Base-by-base conservation (phyloP, 2,797 vertebrate genomes). In the Scyliorhinus canicula region DNA sequence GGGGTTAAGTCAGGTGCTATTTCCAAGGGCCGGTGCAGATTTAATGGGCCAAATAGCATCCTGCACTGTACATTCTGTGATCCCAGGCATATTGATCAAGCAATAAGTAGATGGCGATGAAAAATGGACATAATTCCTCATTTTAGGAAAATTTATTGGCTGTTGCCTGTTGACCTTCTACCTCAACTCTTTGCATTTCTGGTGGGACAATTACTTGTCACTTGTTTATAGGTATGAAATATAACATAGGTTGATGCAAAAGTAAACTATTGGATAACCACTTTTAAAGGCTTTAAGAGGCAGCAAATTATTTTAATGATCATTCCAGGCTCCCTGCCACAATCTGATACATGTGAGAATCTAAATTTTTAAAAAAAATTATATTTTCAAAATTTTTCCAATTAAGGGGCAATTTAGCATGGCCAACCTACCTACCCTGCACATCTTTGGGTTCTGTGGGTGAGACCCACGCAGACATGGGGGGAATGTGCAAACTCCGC, bases 131-230 rank as follows among this genome's bases (percentile, higher is more conserved):
- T 99, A 99, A 99, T 99, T 98, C 98, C 98, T 98, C 98, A 98
- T 98, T 98, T 98, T 98, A 98, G 98, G 98, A 98, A 98, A 98
- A 98, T 99, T 99, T 98, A 99, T 99, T 98, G 98, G 98, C 98
- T 98, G 97, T 98, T 98, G 97, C 98, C 98, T 98, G 98, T 98
- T 99, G 99, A 99, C 98, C 98, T 97, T 65, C 97, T 97, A 97
- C 97, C 97, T 97, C 96, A n/a, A 97, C 97, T 97, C 97, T 97
- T 98, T 97, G 96, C 97, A 98, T 97, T 97, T 98, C 96, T 97
- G 95, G 96, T 97, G 96, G 97, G 97, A 97, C 97, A 97, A 97
- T 97, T 97, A 97, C 97, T 97, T 96, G 97, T 97, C 97, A 26
- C 19, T 65, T 91, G 88, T n/a, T n/a, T 35, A 60, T 14, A 60